A percentile compares a stretch with the other conserved stretches of the same genome.
phyloP scores from a whole-genome alignment of 1,140 invertebrate genomes.

The Papilio polytes region DNA sequence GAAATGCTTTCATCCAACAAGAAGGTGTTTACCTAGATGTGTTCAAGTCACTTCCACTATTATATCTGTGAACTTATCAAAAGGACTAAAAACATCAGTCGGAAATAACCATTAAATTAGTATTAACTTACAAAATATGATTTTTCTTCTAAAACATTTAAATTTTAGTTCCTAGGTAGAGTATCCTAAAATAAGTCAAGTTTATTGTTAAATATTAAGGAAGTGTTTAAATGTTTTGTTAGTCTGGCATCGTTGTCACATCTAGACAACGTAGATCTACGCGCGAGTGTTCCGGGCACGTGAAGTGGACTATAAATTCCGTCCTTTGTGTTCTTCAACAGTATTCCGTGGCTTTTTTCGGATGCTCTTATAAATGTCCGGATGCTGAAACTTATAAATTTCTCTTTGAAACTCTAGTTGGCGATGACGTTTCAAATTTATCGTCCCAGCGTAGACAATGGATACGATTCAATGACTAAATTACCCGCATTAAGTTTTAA shows the following conservation, averaged over 20 bases:
- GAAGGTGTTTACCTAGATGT: constrained; percentile 47
- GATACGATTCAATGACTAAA: constrained; percentile 15
- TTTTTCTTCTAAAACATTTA: too few relatives aligned
- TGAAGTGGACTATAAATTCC: constrained; percentile 72
- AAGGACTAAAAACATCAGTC: too few relatives aligned
- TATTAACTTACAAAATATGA: too few relatives aligned
- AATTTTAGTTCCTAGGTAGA: too few relatives aligned
- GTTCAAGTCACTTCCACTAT: neutral
- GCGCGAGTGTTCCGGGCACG: constrained; percentile 63
- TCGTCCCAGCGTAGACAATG: constrained; percentile 36
- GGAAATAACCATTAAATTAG: too few relatives aligned
- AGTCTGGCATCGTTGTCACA: constrained; percentile 32
- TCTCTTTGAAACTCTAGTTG: constrained; percentile 48
- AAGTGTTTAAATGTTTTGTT: neutral
- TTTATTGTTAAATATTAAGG: neutral
- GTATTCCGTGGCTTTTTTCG: constrained; percentile 60
- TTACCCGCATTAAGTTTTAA: constrained; percentile 5
- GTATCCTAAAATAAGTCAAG: too few relatives aligned
- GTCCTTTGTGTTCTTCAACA: constrained; percentile 69
- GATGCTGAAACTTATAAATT: constrained; percentile 49
- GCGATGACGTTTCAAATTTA: constrained; percentile 46
- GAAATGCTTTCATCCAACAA: constrained; percentile 43
- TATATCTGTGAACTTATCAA: neutral
- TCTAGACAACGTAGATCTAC: constrained; percentile 48
- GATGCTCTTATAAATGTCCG: constrained; percentile 52